Base-by-base conservation (phyloP, 2,797 vertebrate species). In the Naso thynnoides region DNA sequence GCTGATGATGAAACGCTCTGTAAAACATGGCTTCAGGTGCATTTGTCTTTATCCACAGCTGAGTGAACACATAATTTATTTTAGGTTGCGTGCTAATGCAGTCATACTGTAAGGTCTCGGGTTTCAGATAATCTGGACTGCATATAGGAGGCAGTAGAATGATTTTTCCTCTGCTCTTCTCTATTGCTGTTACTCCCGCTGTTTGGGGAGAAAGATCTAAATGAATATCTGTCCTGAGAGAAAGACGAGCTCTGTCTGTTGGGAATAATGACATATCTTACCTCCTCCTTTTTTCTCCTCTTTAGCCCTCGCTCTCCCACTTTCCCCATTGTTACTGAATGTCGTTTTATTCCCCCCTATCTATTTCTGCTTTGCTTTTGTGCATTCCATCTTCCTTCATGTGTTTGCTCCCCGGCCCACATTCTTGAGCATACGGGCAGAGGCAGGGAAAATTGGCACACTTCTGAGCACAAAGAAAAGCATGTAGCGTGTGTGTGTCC, bases 1-100 rank as follows among this genome's bases (percentile, higher is more conserved):
- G 66, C 50, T 58, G 71, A 82, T 91, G 90, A 93, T 93, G 89
- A 91, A 92, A 92, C 47, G 41, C 61, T 78, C 64, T 83, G 79
- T 74, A 89, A 86, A 85, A 79, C 54, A 64, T 72, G 78, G 57
- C 82, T 87, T 74, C 58, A 81, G 84, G 83, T 74, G 48, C 59
- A 59, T 79, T 76, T 55, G 58, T 78, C 66, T 86, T 81, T 33
- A 59, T 58, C 47, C 44, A 58, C 8, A 56, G 64, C 47, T 54
- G 70, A 74, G 70, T 53, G 31, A 81, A 61, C 63, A 77, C 57
- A 79, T 85, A 67, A 84, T 86, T 87, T 60, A 78, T 81, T 81
- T 48, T 72, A 70, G 76, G 74, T 78, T 57, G 54, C 68, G 76
- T 78, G 76, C 75, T 88, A 84, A 89, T 89, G 71, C 82, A 82